These are phyloP conservation scores for Anarhynchus alexandrinus DNA, from an alignment of 2,113 vertebrate genomes.

Conservation along the genomic window DNA sequence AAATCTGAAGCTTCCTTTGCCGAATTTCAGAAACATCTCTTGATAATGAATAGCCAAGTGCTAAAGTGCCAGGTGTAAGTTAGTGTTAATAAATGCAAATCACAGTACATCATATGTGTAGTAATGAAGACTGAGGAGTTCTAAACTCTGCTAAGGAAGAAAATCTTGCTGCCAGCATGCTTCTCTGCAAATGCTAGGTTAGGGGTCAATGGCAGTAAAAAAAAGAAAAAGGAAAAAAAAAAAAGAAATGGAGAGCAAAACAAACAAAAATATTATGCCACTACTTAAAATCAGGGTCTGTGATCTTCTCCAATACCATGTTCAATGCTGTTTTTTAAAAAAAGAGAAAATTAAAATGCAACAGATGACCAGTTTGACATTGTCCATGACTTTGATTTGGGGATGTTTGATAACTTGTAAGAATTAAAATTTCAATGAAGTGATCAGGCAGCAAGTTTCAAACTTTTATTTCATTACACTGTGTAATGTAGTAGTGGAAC, in stretches of 20 bases:
- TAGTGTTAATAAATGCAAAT: neutral
- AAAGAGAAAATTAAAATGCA: neutral
- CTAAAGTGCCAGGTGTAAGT: neutral
- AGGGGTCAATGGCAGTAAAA: neutral
- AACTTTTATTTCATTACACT: neutral
- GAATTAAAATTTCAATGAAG: neutral
- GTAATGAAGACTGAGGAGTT: neutral
- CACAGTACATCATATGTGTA: neutral
- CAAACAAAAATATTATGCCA: neutral
- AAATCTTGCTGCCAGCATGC: neutral
- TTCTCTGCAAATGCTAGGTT: neutral
- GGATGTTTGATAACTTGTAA: neutral
- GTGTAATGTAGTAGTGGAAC: neutral
- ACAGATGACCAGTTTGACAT: neutral
- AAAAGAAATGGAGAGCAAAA: neutral
- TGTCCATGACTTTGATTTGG: neutral
- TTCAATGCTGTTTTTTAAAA: neutral
- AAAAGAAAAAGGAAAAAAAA: too few relatives aligned
- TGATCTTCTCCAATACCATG: neutral
- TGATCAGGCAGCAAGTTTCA: neutral
- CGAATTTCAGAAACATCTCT: neutral
- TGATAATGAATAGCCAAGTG: neutral
- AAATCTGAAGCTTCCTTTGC: neutral
- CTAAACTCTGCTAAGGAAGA: neutral
- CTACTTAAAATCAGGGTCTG: neutral